Conservation (phyloP, 2,797 vertebrate species). For the Danio kyathit region DNA sequence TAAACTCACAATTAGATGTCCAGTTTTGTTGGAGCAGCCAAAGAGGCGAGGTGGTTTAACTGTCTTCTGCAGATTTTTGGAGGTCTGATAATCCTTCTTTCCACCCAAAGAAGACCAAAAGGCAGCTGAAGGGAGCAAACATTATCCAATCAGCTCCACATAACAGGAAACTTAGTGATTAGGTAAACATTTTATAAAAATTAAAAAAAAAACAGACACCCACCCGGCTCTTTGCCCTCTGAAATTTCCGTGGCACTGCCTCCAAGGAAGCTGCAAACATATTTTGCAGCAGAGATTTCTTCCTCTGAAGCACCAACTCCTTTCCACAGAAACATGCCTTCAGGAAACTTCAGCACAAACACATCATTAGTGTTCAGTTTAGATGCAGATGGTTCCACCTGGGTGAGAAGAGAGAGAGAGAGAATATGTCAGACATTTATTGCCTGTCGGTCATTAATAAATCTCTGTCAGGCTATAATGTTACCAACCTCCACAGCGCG, state of each 20-base stretch:
- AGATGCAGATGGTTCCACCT: slow-evolving; percentile 72
- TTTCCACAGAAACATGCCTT: slow-evolving; percentile 70
- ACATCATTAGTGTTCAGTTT: slow-evolving; percentile 80
- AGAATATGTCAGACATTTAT: no score
- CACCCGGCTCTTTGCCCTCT: slow-evolving; percentile 77
- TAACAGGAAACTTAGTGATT: neutral
- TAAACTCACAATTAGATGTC: slow-evolving; percentile 75
- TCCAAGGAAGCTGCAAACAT: slow-evolving; percentile 70
- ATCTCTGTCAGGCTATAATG: neutral
- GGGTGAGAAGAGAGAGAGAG: neutral
- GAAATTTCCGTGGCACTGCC: slow-evolving; percentile 65
- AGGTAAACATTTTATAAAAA: neutral
- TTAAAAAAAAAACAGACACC: slow-evolving; percentile 4
- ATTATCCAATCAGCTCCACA: neutral
- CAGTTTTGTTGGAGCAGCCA: slow-evolving; percentile 80
- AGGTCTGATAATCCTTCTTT: slow-evolving; percentile 78
- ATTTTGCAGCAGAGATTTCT: slow-evolving; percentile 71
- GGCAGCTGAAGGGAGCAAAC: slow-evolving; percentile 55
- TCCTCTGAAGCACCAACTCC: slow-evolving; percentile 72
- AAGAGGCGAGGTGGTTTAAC: slow-evolving; percentile 76
- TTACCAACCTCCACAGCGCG: slow-evolving; percentile 80
- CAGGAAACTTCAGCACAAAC: slow-evolving; percentile 77
- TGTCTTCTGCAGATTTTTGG: slow-evolving; percentile 64
- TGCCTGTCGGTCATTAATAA: slow-evolving; percentile 8
- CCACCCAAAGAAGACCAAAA: slow-evolving; percentile 82